Evolutionary conservation across 1,140 invertebrate species (phyloP), one percentile per base, ranked within the genome.

Genomic region (Drosophila pallidifrons): DNA sequence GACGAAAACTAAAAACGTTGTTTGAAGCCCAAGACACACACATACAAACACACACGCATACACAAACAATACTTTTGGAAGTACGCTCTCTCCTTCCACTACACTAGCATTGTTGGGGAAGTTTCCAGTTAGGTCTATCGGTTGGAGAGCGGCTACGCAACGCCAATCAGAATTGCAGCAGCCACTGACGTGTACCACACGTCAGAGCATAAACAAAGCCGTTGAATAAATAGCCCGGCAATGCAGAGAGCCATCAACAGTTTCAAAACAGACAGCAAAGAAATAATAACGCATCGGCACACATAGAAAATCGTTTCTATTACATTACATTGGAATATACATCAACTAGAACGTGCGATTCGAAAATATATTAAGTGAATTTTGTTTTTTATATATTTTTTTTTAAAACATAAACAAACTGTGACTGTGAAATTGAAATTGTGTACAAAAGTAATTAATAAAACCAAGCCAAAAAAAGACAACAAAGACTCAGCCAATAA

Each of bases 201-300:
- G 83, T 88, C 83, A 87, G 77, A 55, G 60, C 51, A 20, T 61
- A 72, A 65, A 52, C 45, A 75, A 54, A 10, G 55, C 49, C 41
- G 55, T 47, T n/a, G 67, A 54, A 89, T 87, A 87, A 87, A 87
- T 75, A 89, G 83, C 80, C 80, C 77, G 69, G 52, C 35, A 13
- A 28, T 6, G 51, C 20, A 6, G 81, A 87, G 73, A 83, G 83
- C 64, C 52, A n/a, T 4, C 68, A 80, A 81, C 83, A 88, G 67
- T 83, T 89, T 81, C 74, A 75, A 88, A 69, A 81, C 74, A 88
- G 82, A 88, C 54, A 76, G 68, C 87, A 79, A 83, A 77, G 81
- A 79, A 88, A 74, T 61, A 83, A 38, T 10, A 25, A 77, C 38
- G 69, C 54, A 79, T 51, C 57, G 28, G 77, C 64, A 88, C 64